A percentile compares a stretch with the other conserved stretches of the same genome.
phyloP scores from a whole-genome alignment of 2,797 vertebrate genomes.

The Spheniscus humboldti region DNA sequence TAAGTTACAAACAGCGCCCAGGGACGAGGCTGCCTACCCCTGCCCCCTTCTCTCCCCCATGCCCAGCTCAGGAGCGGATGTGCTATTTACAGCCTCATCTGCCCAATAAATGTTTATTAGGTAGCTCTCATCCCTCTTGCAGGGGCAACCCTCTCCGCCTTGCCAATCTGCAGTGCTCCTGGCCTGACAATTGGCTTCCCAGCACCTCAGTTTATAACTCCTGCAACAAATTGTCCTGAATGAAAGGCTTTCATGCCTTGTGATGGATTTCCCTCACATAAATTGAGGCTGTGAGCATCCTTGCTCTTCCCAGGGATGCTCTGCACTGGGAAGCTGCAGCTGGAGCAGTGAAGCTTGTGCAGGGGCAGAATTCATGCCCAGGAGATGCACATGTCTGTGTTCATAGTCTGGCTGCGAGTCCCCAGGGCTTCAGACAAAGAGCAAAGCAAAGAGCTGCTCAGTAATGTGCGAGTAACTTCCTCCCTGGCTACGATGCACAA shows the following conservation, averaged over 20 bases:
- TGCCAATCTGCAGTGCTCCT: background rate
- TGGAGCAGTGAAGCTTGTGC: background rate
- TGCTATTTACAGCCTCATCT: background rate
- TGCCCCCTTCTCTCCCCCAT: background rate
- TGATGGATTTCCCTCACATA: conserved; percentile 44
- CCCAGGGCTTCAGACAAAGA: background rate
- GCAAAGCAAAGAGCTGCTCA: background rate
- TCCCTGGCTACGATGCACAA: background rate
- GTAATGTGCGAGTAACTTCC: background rate
- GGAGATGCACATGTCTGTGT: rapidly evolving
- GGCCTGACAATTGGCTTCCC: background rate
- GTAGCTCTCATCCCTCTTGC: background rate
- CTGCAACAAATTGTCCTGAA: conserved; percentile 24
- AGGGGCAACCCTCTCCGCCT: background rate
- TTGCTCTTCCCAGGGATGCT: background rate
- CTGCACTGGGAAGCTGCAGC: background rate
- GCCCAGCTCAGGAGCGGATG: rapidly evolving
- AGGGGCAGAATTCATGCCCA: background rate
- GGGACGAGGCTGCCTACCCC: background rate
- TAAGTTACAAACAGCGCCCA: background rate
- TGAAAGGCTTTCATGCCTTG: conserved; percentile 17
- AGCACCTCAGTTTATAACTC: background rate
- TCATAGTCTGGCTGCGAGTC: background rate
- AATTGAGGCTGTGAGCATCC: background rate
- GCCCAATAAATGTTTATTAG: background rate